Evolutionary conservation across 2,113 vertebrate genomes (phyloP).

Genomic region (Zingel zingel): DNA sequence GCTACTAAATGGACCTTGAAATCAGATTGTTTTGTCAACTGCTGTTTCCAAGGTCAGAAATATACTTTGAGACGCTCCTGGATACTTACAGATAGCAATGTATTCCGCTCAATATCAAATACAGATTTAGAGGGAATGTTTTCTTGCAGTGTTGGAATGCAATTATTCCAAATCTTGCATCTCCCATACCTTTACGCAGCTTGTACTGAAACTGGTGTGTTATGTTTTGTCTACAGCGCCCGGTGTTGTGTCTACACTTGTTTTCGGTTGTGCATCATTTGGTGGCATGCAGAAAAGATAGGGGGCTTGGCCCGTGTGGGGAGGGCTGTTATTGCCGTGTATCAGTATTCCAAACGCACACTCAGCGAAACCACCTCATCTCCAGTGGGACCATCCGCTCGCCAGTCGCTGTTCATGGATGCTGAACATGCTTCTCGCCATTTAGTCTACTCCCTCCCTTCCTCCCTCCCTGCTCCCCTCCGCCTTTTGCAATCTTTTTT

Average conservation of each 20-base stretch:
- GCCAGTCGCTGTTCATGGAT: constrained; percentile 70
- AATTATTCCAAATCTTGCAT: neutral
- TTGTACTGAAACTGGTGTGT: neutral
- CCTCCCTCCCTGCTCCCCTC: constrained; percentile 3
- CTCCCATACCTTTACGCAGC: neutral
- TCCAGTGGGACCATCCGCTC: constrained; percentile 73
- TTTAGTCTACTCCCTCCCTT: constrained; percentile 55
- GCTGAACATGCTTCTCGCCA: constrained; percentile 77
- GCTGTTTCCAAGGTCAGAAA: neutral
- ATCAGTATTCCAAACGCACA: constrained; percentile 82
- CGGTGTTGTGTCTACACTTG: constrained; percentile 61
- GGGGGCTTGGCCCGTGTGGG: constrained; percentile 11
- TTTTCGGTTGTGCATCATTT: constrained; percentile 25
- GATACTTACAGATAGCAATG: neutral
- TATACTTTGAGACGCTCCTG: neutral
- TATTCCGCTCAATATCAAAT: neutral
- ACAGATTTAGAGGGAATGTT: neutral
- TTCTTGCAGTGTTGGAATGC: constrained; percentile 2
- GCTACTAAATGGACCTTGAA: neutral
- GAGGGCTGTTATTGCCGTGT: constrained; percentile 35
- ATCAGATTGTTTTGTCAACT: neutral
- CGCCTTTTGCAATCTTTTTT: constrained; percentile 31
- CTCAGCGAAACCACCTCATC: constrained; percentile 75
- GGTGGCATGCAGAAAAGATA: constrained; percentile 1
- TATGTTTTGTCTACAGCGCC: constrained; percentile 49